Evolutionary conservation across 2,113 vertebrate genomes (phyloP).

Genomic region (Casuarius casuarius): DNA sequence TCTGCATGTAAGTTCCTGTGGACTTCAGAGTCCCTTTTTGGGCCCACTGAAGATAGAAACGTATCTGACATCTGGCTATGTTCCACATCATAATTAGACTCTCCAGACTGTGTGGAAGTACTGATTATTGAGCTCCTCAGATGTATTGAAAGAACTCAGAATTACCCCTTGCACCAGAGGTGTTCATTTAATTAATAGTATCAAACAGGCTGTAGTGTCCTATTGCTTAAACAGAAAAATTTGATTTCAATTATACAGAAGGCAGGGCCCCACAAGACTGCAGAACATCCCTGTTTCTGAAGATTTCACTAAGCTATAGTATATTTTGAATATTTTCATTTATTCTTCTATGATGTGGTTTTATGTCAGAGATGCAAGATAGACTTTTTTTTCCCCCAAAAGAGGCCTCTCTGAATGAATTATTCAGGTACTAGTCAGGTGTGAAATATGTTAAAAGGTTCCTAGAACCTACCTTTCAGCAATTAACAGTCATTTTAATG

Average conservation of each 20-base stretch:
- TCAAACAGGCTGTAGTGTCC: not conserved
- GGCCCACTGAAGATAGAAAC: not conserved
- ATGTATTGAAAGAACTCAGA: not conserved
- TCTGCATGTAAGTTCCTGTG: not conserved
- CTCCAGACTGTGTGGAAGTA: not conserved
- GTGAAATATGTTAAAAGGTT: not conserved
- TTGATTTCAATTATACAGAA: slow-evolving; percentile 27
- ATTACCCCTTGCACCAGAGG: slow-evolving; percentile 35
- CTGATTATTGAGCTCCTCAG: slow-evolving; percentile 39
- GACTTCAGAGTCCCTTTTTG: not conserved
- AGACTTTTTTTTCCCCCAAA: not conserved
- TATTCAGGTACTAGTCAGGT: not conserved
- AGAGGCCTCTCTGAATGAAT: not conserved
- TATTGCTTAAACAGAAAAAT: slow-evolving; percentile 46
- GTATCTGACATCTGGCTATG: not conserved
- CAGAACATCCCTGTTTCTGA: not conserved
- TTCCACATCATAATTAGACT: slow-evolving; percentile 8
- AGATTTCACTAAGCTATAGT: not conserved
- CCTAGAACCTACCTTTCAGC: not conserved
- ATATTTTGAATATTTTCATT: slow-evolving; percentile 18
- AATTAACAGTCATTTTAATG: not conserved
- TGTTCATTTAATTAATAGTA: slow-evolving; percentile 50
- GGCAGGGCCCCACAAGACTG: not conserved
- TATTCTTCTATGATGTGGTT: not conserved
- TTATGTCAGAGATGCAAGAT: not conserved